phyloP scores from a whole-genome alignment of 2,888 invertebrate genomes.

The Agonum fuliginosum region DNA sequence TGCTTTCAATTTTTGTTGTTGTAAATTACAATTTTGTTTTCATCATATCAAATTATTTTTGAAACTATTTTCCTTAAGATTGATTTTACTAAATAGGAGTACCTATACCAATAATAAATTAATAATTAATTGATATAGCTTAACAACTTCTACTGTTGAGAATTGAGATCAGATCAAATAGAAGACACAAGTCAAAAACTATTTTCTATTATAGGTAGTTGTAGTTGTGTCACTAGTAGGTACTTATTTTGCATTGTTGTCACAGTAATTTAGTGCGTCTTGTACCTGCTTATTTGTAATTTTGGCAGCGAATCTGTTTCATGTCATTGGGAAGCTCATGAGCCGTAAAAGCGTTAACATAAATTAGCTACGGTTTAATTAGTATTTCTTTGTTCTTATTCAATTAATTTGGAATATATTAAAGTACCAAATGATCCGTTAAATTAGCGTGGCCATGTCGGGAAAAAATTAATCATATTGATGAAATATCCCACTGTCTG shows the following conservation, averaged over 20 bases:
- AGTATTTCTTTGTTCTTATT: slow-evolving; percentile 51
- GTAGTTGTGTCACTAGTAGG: slow-evolving; percentile 4
- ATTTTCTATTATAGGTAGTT: background rate
- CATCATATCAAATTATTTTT: too few species aligned
- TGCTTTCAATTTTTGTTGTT: too few species aligned
- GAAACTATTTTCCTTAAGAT: too few species aligned
- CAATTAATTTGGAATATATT: slow-evolving; percentile 53
- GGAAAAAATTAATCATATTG: slow-evolving; percentile 25
- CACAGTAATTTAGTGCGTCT: background rate
- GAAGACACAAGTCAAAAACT: too few species aligned
- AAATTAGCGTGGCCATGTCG: slow-evolving; percentile 26
- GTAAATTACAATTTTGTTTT: too few species aligned
- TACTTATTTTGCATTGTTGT: slow-evolving; percentile 25
- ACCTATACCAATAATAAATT: too few species aligned
- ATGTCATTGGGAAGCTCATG: slow-evolving; percentile 52
- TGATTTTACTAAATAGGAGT: too few species aligned
- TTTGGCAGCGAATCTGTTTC: slow-evolving; percentile 50
- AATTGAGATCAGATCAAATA: background rate
- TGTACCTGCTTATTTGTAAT: slow-evolving; percentile 44
- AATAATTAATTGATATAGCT: too few species aligned
- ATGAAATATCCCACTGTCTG: background rate
- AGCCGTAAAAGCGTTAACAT: slow-evolving; percentile 50
- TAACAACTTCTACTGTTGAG: background rate
- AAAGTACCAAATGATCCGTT: slow-evolving; percentile 33
- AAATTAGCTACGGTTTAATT: slow-evolving; percentile 53